Base-by-base conservation (phyloP, 2,888 invertebrate genomes). In the Drosophila pegasa region DNA sequence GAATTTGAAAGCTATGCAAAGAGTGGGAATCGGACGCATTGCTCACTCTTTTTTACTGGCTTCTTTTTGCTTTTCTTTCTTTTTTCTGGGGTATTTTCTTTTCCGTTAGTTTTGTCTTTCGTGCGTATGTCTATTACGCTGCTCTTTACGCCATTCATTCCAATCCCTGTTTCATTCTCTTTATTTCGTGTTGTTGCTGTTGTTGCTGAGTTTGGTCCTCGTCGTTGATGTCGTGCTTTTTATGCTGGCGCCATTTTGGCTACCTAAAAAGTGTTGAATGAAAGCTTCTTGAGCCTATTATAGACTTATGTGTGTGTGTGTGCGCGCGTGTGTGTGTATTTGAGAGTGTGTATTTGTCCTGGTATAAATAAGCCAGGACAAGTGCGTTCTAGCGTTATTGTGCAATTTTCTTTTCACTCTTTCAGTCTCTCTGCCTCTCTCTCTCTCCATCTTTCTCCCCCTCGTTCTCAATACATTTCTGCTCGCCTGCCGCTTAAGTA, bases 251-350 rank as follows among this genome's bases (percentile, higher is more conserved):
- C 82, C 83, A 79, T 84, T 83, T 87, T 70, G 74, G 71, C 85
- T 77, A 69, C 81, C 79, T 78, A 67, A 66, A 84, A 87, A 87
- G 86, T 85, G 88, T 82, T 85, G 88, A 85, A 83, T 86, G 76
- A 71, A 85, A 86, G 76, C 78, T 72, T 78, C 85, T 86, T 85
- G 88, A 80, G 88, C 83, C 88, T 86, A 82, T 85, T 82, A 85
- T 70, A 74, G 55, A 63, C 71, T 69, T 71, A 71, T 52, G 48
- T 55, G 14, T 37, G 41, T 27, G 43, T 43, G n/a, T 48, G 37
- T 29, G 18, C 62, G 74, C 63, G 48, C 33, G 61, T 56, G 38
- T 47, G 41, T 9, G n/a, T 45, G 14, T 14, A n/a, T 37, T 2
- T 37, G 35, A 5, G 35, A 7, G 35, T 37, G 47, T 47, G 55